Evolutionary conservation across 1,140 invertebrate genomes (phyloP), one percentile per base, ranked within the genome.

Genomic region (Temnothorax nylanderi): DNA sequence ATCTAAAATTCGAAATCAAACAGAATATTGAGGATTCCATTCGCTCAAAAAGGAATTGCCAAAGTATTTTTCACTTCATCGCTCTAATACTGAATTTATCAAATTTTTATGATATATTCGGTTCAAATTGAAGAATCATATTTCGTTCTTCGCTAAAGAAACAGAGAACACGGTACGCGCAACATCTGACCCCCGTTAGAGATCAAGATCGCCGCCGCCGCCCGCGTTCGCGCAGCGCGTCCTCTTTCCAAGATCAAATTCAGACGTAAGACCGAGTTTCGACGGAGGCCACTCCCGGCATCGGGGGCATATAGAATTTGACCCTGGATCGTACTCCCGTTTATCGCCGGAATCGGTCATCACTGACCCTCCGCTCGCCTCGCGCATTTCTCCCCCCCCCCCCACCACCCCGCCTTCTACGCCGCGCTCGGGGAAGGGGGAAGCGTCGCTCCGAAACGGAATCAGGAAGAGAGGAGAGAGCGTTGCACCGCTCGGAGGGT

Each of bases 391-490:
- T 85, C 81, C 77, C 4, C 65, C 62, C 80, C 37, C 54, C 56
- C 16, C 18, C 18, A n/a, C n/a, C n/a, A n/a, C 2, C 47, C 7
- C 41, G 41, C n/a, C 26, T 26, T 26, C 26, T 26, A 1, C 37
- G 18, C 13, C 56, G 49, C 41, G 54, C 13, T 32, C 65, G 37
- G n/a, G 41, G 65, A 11, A 41, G 8, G 67, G 13, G 34, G 65
- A 26, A 62, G 85, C 69, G 41, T 62, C 71, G 37, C 64, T 82
- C 80, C 85, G 89, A 91, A 90, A 88, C 87, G 93, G 93, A 95
- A 94, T 93, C 92, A 95, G 94, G 94, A 94, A 95, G 94, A 95
- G 93, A 84, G 80, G 80, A 84, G 77, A 95, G 94, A 94, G 91
- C 92, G 93, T 95, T 94, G 94, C 92, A 94, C 93, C 88, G 90